A percentile compares a stretch with the other conserved stretches of the same genome.
Evolutionary conservation across 2,797 vertebrate species (phyloP).

Genomic region (Sebastes itinus): DNA sequence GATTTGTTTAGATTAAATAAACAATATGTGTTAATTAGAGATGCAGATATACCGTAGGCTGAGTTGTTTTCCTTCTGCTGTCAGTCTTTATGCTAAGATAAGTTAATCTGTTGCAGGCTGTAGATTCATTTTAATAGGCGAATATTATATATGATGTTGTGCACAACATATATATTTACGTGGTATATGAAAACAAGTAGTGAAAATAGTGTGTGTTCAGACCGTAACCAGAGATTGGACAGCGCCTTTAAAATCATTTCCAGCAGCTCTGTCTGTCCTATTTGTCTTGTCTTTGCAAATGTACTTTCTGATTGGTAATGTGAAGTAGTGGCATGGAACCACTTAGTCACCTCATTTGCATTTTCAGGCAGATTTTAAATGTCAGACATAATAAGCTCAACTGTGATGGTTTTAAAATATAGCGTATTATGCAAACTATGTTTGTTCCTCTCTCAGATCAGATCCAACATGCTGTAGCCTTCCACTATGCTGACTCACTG

Average conservation of each 20-base stretch:
- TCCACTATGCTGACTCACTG: slow-evolving; percentile 24
- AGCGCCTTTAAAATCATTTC: not conserved
- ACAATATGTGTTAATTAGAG: not conserved
- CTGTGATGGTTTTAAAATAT: slow-evolving; percentile 61
- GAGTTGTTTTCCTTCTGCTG: not conserved
- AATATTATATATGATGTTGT: not conserved
- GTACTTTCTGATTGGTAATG: slow-evolving; percentile 41
- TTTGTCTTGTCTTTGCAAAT: slow-evolving; percentile 40
- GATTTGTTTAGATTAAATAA: not conserved
- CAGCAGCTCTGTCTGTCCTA: slow-evolving; percentile 19
- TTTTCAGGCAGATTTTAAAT: slow-evolving; percentile 74
- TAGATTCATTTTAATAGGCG: not conserved
- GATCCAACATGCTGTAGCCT: slow-evolving; percentile 31
- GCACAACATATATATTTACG: not conserved
- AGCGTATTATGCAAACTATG: slow-evolving; percentile 69
- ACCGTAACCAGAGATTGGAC: not conserved
- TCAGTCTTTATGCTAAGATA: not conserved
- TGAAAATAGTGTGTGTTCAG: not conserved
- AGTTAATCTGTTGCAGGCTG: no score
- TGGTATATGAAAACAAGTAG: not conserved
- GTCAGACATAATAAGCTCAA: slow-evolving; percentile 73
- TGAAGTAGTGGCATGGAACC: slow-evolving; percentile 48
- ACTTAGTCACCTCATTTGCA: slow-evolving; percentile 72
- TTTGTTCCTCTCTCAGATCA: slow-evolving; percentile 57
- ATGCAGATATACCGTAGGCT: not conserved